Percentiles rank a stretch among this genome's conserved stretches.
Conservation (phyloP, 2,113 vertebrate genomes). For the Aphyosemion australe region DNA sequence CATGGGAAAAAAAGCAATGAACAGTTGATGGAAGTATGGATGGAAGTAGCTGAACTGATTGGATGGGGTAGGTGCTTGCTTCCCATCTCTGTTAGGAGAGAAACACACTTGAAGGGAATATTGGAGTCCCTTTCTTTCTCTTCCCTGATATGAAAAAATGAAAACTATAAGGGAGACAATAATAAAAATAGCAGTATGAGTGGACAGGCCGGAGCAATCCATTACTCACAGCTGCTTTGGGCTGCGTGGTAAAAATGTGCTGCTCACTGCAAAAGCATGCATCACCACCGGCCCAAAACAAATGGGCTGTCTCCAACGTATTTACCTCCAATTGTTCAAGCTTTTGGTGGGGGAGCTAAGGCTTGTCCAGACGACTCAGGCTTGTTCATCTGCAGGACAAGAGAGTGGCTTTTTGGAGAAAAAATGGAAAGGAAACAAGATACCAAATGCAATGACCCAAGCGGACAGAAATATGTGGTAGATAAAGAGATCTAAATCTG, state of each 20-base stretch:
- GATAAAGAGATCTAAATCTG: background rate
- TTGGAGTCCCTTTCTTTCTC: constrained; percentile 22
- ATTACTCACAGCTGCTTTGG: constrained; percentile 82
- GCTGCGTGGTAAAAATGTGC: constrained; percentile 85
- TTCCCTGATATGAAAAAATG: constrained; percentile 77
- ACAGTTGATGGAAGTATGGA: constrained; percentile 4
- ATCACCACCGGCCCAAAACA: constrained; percentile 80
- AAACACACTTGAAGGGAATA: constrained; percentile 64
- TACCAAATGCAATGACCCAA: background rate
- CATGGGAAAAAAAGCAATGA: constrained; percentile 44
- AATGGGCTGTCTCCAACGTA: constrained; percentile 80
- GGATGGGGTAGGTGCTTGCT: constrained; percentile 32
- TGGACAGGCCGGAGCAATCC: constrained; percentile 82
- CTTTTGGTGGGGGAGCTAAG: constrained; percentile 72
- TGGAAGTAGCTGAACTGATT: constrained; percentile 65
- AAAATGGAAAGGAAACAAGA: constrained; percentile 10
- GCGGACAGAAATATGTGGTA: background rate
- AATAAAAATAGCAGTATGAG: constrained; percentile 84
- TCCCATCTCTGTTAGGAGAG: constrained; percentile 57
- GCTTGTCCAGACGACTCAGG: constrained; percentile 70
- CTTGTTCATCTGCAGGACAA: constrained; percentile 63
- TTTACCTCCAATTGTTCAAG: constrained; percentile 86
- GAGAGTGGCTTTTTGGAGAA: constrained; percentile 21
- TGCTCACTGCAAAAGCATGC: constrained; percentile 84
- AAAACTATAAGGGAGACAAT: constrained; percentile 82